Conservation (phyloP, 1,140 invertebrate species). For the Nephotettix cincticeps region DNA sequence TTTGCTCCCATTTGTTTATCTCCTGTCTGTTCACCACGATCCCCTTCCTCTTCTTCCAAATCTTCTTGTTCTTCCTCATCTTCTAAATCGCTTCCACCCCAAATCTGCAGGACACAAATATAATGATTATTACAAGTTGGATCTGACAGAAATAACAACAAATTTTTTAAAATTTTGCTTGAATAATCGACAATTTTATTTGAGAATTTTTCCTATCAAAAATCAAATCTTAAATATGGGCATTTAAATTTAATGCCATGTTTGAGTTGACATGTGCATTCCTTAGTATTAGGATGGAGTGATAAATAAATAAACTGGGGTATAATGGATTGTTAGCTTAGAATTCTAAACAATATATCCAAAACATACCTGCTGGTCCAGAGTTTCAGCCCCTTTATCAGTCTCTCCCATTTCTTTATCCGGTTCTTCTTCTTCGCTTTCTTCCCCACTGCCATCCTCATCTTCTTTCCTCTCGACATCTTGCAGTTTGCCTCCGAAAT, state of each 20-base stretch:
- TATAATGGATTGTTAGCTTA: too few relatives aligned
- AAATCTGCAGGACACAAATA: constrained; percentile 70
- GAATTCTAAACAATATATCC: too few relatives aligned
- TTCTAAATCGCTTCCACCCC: constrained; percentile 87
- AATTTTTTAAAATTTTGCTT: neutral
- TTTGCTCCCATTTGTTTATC: constrained; percentile 58
- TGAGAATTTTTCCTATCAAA: neutral
- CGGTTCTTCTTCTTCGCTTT: constrained; percentile 67
- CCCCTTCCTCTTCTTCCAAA: constrained; percentile 59
- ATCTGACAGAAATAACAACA: too few relatives aligned
- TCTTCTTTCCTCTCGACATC: constrained; percentile 71
- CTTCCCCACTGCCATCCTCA: constrained; percentile 60
- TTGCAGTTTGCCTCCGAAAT: constrained; percentile 84
- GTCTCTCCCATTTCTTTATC: constrained; percentile 97
- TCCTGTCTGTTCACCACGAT: constrained; percentile 47
- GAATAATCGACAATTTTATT: neutral
- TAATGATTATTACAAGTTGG: neutral
- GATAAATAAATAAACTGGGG: too few relatives aligned
- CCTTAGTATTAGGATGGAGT: too few relatives aligned
- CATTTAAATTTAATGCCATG: too few relatives aligned
- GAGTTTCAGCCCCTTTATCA: constrained; percentile 76
- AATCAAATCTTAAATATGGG: too few relatives aligned
- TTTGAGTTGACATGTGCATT: too few relatives aligned
- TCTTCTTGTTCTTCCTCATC: constrained; percentile 63
- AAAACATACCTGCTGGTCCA: constrained; percentile 57